phyloP scores from a whole-genome alignment of 2,113 vertebrate species.

The Rhagologus leucostigma region DNA sequence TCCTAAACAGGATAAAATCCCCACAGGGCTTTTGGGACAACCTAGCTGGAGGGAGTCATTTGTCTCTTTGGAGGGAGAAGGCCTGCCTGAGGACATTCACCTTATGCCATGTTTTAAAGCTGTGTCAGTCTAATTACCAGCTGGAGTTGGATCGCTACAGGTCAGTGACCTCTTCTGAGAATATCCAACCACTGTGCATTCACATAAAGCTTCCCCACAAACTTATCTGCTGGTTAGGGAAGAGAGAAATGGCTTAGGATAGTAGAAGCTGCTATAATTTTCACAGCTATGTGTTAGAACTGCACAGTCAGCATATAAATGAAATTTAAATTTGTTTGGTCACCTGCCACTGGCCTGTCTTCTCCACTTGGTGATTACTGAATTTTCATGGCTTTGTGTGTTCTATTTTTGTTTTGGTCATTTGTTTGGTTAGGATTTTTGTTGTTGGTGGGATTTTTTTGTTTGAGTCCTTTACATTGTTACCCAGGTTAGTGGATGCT shows the following conservation, averaged over 20 bases:
- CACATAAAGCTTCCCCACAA: not conserved
- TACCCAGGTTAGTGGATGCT: not conserved
- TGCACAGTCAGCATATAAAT: not conserved
- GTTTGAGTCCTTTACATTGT: not conserved
- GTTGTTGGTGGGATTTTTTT: not conserved
- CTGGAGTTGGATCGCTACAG: not conserved
- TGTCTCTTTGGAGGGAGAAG: not conserved
- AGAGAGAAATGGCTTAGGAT: not conserved
- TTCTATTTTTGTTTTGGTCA: not conserved
- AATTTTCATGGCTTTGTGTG: not conserved
- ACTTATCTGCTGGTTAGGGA: not conserved
- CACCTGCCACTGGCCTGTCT: not conserved
- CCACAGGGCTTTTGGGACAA: not conserved
- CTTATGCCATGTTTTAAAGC: not conserved
- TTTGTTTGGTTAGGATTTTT: not conserved
- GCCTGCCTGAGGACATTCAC: not conserved
- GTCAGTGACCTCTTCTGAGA: not conserved
- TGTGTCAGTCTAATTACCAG: not conserved
- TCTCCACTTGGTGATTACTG: not conserved
- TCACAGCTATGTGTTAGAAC: not conserved
- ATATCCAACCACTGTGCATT: not conserved
- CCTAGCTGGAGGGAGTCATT: not conserved
- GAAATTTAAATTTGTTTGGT: not conserved
- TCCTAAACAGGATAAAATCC: constrained; percentile 7
- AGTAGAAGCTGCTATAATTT: not conserved